Percentiles rank a stretch among this genome's conserved stretches.
These are phyloP conservation scores for Cephalotes varians DNA, from an alignment of 2,888 invertebrate genomes.

Conservation along the genomic window DNA sequence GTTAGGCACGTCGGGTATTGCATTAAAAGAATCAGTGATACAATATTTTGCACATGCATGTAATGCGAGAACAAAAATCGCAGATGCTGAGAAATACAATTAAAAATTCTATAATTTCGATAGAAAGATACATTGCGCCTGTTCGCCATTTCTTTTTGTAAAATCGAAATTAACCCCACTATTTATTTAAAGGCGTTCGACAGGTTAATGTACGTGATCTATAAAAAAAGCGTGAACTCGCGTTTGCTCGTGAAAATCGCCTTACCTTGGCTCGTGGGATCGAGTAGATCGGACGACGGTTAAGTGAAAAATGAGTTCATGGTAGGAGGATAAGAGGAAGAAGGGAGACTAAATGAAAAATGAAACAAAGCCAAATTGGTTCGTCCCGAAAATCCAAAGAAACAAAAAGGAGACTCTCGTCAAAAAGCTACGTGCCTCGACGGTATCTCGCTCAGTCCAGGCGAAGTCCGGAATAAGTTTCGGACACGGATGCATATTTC, in stretches of 20 bases:
- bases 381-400: conserved; percentile 42
- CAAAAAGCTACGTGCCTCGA: neutral
- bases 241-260: conserved; percentile 41
- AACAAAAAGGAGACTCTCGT: conserved; percentile 16
- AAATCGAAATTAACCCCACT: conserved; percentile 43
- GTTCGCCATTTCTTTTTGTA: neutral
- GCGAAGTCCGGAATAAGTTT: neutral
- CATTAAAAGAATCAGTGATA: neutral
- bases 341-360: conserved; percentile 42
- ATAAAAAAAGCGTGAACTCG: conserved; percentile 44
- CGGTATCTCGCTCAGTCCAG: neutral
- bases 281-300: conserved; percentile 40
- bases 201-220: conserved; percentile 45
- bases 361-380: conserved; percentile 53
- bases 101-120: conserved; percentile 11
- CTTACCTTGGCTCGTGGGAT: conserved; percentile 21
- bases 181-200: conserved; percentile 50
- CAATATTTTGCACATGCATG: neutral
- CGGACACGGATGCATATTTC: conserved; percentile 19
- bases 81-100: neutral
- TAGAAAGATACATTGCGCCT: neutral
- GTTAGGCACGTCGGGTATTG: too few relatives aligned
- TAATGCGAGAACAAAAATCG: neutral
- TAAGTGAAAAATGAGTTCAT: conserved; percentile 52
- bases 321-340: neutral